phyloP scores from a whole-genome alignment of 2,888 invertebrate genomes.

The Lithophane socia region DNA sequence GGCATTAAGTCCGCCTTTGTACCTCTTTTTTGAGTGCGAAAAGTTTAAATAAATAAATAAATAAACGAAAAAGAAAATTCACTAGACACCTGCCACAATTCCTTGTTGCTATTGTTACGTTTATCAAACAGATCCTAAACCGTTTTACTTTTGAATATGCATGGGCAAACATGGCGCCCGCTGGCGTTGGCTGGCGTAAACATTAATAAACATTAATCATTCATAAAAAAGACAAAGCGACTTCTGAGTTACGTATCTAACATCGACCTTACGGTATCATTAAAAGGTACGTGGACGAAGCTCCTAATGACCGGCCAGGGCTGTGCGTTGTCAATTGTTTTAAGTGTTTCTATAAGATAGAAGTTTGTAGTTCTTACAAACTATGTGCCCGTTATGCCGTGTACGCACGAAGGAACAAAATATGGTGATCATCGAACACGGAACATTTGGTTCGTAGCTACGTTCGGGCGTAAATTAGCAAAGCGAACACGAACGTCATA shows the following conservation, averaged over 20 bases:
- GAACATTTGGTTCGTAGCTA: too few relatives aligned
- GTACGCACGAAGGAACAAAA: too few relatives aligned
- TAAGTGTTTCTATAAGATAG: background rate
- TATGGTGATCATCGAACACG: too few relatives aligned
- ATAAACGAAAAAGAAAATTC: constrained; percentile 13
- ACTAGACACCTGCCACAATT: constrained; percentile 32
- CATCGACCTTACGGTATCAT: constrained; percentile 82
- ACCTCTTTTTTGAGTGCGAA: too few relatives aligned
- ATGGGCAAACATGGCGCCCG: constrained; percentile 77
- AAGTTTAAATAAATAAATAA: too few relatives aligned
- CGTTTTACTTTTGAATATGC: constrained; percentile 82
- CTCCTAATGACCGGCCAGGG: constrained; percentile 78
- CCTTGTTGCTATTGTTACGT: constrained; percentile 68
- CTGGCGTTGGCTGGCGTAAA: constrained; percentile 66
- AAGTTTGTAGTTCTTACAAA: background rate
- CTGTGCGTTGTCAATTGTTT: constrained; percentile 29
- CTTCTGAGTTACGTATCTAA: constrained; percentile 82
- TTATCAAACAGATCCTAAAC: constrained; percentile 68
- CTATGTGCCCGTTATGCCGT: too few relatives aligned
- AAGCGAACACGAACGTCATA: too few relatives aligned
- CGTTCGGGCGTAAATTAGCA: too few relatives aligned
- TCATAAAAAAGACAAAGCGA: constrained; percentile 90
- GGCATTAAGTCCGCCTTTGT: too few relatives aligned
- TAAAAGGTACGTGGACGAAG: constrained; percentile 77
- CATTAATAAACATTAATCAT: constrained; percentile 85